phyloP scores from a whole-genome alignment of 2,113 vertebrate genomes.

The Phoxinus phoxinus region DNA sequence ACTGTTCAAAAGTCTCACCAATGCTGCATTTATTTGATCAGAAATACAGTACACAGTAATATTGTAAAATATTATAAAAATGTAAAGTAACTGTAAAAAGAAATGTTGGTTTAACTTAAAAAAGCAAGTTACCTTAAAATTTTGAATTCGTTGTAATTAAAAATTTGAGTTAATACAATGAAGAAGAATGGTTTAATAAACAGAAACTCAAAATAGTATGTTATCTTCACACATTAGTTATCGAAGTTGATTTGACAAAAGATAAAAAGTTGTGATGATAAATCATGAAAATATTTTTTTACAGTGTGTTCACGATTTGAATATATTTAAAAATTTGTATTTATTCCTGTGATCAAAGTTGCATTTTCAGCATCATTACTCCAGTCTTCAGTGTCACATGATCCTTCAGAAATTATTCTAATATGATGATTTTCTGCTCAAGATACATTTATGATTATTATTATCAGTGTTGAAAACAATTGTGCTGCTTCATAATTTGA shows the following conservation, averaged over 20 bases:
- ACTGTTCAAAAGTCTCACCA: background rate
- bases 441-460: background rate
- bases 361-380: background rate
- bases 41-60: background rate
- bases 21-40: background rate
- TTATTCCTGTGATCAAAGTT: background rate
- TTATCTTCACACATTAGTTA: too few relatives aligned
- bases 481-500: background rate
- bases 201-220: too few relatives aligned
- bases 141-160: too few relatives aligned
- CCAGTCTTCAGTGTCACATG: background rate
- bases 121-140: too few relatives aligned
- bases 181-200: too few relatives aligned
- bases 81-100: background rate
- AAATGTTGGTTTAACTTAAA: too few relatives aligned
- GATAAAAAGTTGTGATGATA: too few relatives aligned
- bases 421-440: background rate
- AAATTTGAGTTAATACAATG: too few relatives aligned
- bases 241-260: too few relatives aligned
- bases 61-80: background rate
- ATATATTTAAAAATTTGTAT: background rate
- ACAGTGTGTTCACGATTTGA: too few relatives aligned
- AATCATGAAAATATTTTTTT: too few relatives aligned
- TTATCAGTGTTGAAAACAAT: background rate
- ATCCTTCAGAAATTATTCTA: background rate